phyloP scores from a whole-genome alignment of 2,888 invertebrate species.

The Mythimna albipuncta region DNA sequence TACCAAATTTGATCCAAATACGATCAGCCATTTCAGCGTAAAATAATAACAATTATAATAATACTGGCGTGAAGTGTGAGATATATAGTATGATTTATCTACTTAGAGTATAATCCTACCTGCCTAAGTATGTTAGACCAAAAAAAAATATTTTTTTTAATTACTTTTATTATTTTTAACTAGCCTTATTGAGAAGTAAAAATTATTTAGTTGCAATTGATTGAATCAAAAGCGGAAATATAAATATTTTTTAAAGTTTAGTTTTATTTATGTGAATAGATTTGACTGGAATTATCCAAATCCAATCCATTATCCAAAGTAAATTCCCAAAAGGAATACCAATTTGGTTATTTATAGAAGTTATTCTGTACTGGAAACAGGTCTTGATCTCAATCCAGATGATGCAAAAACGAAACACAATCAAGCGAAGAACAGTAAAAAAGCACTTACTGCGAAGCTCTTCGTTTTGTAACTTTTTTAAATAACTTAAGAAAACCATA shows the following conservation, averaged over 20 bases:
- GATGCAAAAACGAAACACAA: conserved; percentile 23
- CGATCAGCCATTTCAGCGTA: no score
- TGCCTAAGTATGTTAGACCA: no score
- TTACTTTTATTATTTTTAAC: not conserved
- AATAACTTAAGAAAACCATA: conserved; percentile 15
- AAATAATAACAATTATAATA: no score
- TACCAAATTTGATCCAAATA: no score
- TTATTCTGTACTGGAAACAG: conserved; percentile 32
- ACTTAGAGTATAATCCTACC: not conserved
- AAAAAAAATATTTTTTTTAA: no score
- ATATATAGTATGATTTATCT: not conserved
- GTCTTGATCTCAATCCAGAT: conserved; percentile 17
- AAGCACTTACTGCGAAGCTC: conserved; percentile 23
- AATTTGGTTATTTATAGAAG: conserved; percentile 36
- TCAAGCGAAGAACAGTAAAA: conserved; percentile 18
- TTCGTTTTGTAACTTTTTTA: conserved; percentile 2
- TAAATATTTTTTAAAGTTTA: no score
- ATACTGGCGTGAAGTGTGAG: no score
- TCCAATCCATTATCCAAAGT: not conserved
- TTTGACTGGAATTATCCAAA: no score
- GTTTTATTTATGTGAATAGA: no score
- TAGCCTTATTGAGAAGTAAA: no score
- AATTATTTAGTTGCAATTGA: no score
- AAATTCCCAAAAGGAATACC: not conserved
- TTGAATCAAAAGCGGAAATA: no score